Base-by-base conservation (phyloP, 2,113 vertebrate genomes). In the Chrysochloris asiatica region DNA sequence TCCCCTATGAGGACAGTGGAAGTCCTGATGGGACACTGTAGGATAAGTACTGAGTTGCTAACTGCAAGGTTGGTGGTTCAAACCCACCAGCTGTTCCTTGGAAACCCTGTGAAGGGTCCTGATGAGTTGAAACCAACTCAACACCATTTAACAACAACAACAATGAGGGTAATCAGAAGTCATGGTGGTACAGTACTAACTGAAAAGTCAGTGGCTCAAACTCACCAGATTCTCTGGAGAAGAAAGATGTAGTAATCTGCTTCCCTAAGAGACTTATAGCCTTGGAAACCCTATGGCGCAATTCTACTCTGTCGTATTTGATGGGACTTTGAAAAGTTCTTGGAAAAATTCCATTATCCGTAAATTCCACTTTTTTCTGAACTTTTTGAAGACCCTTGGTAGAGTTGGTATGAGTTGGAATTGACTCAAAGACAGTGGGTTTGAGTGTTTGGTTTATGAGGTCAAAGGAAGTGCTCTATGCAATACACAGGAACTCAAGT, bases 381-480 rank as follows among this genome's bases (percentile, higher is more conserved):
- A 56, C 7, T 16, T 56, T 56, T 56, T 56, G 54, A 19, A 26
- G 56, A 19, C 26, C 56, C 24, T 4, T 56, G 17, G 24, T 7
- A 67, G n/a, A 26, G 63, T 67, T 19, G 16, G 33, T n/a, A 19
- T 67, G 63, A 67, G 19, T 69, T 8, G 7, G 19, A 69, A 69
- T 69, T 22, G n/a, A 69, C 36, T 36, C 30, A 33, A 41, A 22
- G 16, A 14, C 63, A 67, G 2, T 67, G 26, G 67, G 67, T 2
- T 36, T 22, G 30, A 10, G 36, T 38, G 22, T 69, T 38, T 38
- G 19, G 19, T 69, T 69, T 72, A 79, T 72, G 95, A 97, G 93
- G 96, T 94, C 96, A 96, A 54, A 92, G 88, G 83, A 91, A 93
- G 93, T 65, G 87, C 95, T 95, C n/a, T 73, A 73, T 96, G 95